A percentile compares a stretch with the other conserved stretches of the same genome.
phyloP scores from a whole-genome alignment of 2,113 vertebrate genomes.

The Hiodon alosoides region DNA sequence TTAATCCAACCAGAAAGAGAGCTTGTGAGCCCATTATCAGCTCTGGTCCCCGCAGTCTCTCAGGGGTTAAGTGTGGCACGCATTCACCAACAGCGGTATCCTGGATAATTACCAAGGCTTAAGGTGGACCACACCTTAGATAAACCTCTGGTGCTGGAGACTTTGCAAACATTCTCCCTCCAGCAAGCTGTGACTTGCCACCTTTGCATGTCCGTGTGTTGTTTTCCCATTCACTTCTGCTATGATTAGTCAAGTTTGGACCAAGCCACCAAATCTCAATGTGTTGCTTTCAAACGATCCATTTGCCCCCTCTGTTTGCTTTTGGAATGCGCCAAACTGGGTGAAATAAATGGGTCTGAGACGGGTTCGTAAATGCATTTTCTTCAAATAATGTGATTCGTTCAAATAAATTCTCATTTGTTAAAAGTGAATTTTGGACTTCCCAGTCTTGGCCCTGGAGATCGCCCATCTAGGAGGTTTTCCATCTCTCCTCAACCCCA shows the following conservation, averaged over 20 bases:
- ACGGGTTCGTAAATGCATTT: too few relatives aligned
- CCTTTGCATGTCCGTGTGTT: slow-evolving; percentile 56
- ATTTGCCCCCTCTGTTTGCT: slow-evolving; percentile 32
- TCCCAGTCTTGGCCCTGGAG: too few relatives aligned
- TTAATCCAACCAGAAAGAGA: too few relatives aligned
- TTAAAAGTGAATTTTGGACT: too few relatives aligned
- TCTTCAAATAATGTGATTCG: too few relatives aligned
- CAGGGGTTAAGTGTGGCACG: slow-evolving; percentile 53
- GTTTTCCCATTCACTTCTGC: slow-evolving; percentile 33
- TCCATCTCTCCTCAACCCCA: too few relatives aligned
- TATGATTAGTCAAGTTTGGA: slow-evolving; percentile 61
- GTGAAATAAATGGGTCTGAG: too few relatives aligned
- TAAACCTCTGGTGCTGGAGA: slow-evolving; percentile 84
- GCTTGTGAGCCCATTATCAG: too few relatives aligned
- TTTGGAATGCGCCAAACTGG: too few relatives aligned
- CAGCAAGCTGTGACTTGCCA: slow-evolving; percentile 85
- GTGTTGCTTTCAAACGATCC: slow-evolving; percentile 61
- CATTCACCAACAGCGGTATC: slow-evolving; percentile 66
- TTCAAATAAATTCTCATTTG: too few relatives aligned
- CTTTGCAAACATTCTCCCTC: slow-evolving; percentile 87
- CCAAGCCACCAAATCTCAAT: slow-evolving; percentile 56
- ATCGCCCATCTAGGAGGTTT: too few relatives aligned
- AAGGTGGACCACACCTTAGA: slow-evolving; percentile 91
- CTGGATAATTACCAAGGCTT: slow-evolving; percentile 81
- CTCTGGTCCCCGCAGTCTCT: slow-evolving; percentile 2